Evolutionary conservation across 2,113 vertebrate genomes (phyloP).

Genomic region (Hystrix brachyura): DNA sequence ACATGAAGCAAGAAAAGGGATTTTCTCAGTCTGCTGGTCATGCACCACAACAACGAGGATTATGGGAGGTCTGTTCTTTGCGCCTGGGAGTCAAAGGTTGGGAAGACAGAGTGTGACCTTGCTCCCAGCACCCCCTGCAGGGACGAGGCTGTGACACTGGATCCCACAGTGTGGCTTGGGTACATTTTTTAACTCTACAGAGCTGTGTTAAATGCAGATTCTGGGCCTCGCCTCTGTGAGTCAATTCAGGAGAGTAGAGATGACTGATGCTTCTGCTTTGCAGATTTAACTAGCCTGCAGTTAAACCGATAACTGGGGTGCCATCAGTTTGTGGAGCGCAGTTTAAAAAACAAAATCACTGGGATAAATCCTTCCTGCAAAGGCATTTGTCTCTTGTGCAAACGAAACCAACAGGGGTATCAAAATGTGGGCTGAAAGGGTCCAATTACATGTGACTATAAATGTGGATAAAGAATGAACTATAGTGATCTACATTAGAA

Average conservation of each 20-base stretch:
- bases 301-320: not conserved
- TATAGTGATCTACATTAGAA: not conserved
- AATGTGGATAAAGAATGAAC: constrained; percentile 13
- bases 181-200: not conserved
- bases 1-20: not conserved
- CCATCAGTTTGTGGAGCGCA: not conserved
- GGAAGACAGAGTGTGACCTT: not conserved
- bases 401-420: not conserved
- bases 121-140: accelerated
- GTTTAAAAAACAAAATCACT: not conserved
- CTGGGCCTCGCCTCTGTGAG: not conserved
- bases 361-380: not conserved
- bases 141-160: not conserved
- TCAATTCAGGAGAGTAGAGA: not conserved
- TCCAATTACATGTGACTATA: not conserved
- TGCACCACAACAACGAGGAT: not conserved
- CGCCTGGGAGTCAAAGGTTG: not conserved
- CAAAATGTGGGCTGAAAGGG: not conserved
- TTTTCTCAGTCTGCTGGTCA: not conserved
- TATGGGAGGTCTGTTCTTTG: not conserved
- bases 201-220: not conserved
- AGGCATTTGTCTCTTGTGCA: not conserved
- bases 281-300: not conserved
- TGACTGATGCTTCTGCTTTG: not conserved
- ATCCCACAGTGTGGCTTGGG: not conserved